Evolutionary conservation across 2,888 invertebrate species (phyloP), one percentile per base, ranked within the genome.

Genomic region (Himalopsyche kuldschensis): DNA sequence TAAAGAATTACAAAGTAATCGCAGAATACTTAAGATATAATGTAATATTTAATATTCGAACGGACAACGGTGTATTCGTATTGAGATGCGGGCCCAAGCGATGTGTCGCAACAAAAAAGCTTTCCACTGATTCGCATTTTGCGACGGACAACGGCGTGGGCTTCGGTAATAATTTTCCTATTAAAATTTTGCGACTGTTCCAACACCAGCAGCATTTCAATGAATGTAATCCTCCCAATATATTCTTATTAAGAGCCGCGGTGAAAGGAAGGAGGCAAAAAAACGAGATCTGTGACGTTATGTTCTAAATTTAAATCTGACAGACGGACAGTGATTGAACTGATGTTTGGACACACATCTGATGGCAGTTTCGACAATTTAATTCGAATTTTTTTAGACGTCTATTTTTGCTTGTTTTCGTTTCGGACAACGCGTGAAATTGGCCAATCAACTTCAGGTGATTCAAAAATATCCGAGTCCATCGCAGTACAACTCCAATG

Each of bases 261-360:
- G 69, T 69, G 69, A 69, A 69, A 69, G 69, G 69, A 27, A 27
- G 69, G 69, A 27, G 69, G 30, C 27, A 27, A 69, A 69, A 48
- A 69, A 69, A 69, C 30, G 20, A 69, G 24, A 24, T 15, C 27
- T 30, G 69, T 69, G 27, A 69, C 27, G 69, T 24, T 69, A 69
- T 27, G 27, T 24, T 69, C 69, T 69, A 69, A 27, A 69, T 69
- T 69, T 69, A 69, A 69, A 69, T 27, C 69, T 69, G 69, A 69
- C 69, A 69, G 69, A 69, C 69, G 69, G 69, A 69, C 69, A 69
- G 69, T 69, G 69, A 69, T 69, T 69, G 69, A 69, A 69, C 69
- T 69, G 69, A 69, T 69, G 69, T 24, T 69, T 27, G 30, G 27
- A 69, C 69, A 69, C 8, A 69, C 69, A 27, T 69, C 27, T 69